Conservation (phyloP, 2,888 invertebrate species). For the Xylophagus ater region DNA sequence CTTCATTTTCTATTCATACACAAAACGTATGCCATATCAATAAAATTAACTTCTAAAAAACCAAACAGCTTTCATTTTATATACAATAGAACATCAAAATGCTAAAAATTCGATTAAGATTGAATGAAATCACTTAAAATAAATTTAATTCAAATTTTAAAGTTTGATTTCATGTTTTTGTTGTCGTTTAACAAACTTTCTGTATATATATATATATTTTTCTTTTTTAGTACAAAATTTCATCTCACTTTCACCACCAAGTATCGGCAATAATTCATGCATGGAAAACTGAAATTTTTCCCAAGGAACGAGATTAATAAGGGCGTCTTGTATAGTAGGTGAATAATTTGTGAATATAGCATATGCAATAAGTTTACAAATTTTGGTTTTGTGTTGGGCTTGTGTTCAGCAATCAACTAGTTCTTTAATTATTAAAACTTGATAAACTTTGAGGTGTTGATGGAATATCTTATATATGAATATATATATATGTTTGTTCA, state of each 20-base stretch:
- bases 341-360: background rate
- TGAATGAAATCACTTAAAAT: too few relatives aligned
- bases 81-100: too few relatives aligned
- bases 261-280: conserved; percentile 18
- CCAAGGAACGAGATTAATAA: background rate
- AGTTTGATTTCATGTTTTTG: too few relatives aligned
- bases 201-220: too few relatives aligned
- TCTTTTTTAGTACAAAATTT: too few relatives aligned
- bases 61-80: too few relatives aligned
- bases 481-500: background rate
- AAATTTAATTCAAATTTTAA: too few relatives aligned
- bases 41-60: too few relatives aligned
- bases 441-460: conserved; percentile 20
- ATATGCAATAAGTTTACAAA: background rate
- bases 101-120: too few relatives aligned
- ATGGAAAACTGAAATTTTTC: conserved; percentile 4
- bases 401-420: conserved; percentile 20
- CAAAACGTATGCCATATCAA: too few relatives aligned
- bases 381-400: conserved; percentile 4
- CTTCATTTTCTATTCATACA: too few relatives aligned
- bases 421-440: conserved; percentile 20
- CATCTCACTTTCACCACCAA: conserved; percentile 12
- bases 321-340: background rate
- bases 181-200: too few relatives aligned
- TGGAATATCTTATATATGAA: conserved; percentile 18